Conservation (phyloP, 2,113 vertebrate genomes). For the Phaethornis superciliosus region DNA sequence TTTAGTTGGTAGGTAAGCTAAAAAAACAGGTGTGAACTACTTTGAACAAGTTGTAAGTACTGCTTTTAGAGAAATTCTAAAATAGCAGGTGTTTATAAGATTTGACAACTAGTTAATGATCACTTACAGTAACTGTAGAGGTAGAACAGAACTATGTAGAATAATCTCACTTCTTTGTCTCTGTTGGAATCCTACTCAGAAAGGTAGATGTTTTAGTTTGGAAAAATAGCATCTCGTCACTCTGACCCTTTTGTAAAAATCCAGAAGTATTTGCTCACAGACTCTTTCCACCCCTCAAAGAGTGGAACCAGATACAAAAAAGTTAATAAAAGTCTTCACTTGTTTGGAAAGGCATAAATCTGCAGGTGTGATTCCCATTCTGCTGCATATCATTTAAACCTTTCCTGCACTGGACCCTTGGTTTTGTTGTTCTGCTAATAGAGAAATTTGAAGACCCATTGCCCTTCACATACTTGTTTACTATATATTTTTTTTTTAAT, state of each 20-base stretch:
- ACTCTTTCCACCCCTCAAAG: not conserved
- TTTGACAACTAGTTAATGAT: not conserved
- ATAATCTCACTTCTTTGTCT: not conserved
- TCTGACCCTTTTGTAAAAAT: not conserved
- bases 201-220: not conserved
- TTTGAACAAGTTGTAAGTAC: not conserved
- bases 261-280: not conserved
- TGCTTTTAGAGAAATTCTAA: slow-evolving; percentile 1
- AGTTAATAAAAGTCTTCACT: not conserved
- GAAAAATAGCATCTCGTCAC: not conserved
- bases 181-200: not conserved
- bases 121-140: not conserved
- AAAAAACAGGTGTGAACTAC: not conserved
- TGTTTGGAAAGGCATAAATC: not conserved
- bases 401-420: not conserved
- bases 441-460: not conserved
- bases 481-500: not conserved
- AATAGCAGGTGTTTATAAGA: not conserved
- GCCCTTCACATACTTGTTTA: not conserved
- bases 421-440: not conserved
- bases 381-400: not conserved
- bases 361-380: slow-evolving; percentile 1
- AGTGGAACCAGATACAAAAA: not conserved
- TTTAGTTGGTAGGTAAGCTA: not conserved
- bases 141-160: not conserved